Evolutionary conservation across 2,113 vertebrate species (phyloP), one percentile per base, ranked within the genome.

Genomic region (Cariama cristata): DNA sequence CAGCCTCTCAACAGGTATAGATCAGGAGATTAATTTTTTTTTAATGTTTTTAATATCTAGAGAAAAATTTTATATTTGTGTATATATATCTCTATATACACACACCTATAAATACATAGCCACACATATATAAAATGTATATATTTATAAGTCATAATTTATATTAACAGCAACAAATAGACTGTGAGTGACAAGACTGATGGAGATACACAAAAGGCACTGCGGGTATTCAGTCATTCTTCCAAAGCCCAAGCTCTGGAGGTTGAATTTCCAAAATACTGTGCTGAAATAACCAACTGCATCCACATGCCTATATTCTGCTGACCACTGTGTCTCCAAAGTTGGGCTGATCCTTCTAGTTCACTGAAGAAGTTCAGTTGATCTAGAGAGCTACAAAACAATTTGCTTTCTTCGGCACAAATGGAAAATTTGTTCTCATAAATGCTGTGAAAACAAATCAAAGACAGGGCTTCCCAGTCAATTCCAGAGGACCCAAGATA

Each of bases 1-100:
- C 28, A 52, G 18, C 69, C 28, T 63, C 79, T 55, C 38, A 71
- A 73, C 28, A 80, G 26, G 23, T 49, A 76, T 0, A 68, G 11
- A 8, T 59, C 32, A 89, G 14, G 19, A 68, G 38, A 53, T 0
- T 38, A 38, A 6, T 4, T 11, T 15, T 30, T 11, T 15, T n/a
- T 0, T 12, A 45, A 49, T 28, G 8, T 56, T 79, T 84, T 53
- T 53, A 45, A 66, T 10, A 49, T 3, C 33, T 0, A 45, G 11
- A 79, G 38, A 66, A 56, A 88, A 92, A 35, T 15, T 60, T 3
- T 62, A 1, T n/a, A 12, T 52, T 13, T 76, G 5, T 42, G 5
- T 75, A 15, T n/a, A 3, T 68, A 12, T 47, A 14, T 69, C 13
- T 49, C 23, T 23, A 55, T 1, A 62, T 5, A 62, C 0, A 2